phyloP scores from a whole-genome alignment of 2,888 invertebrate genomes.

The Agriotes lineatus region DNA sequence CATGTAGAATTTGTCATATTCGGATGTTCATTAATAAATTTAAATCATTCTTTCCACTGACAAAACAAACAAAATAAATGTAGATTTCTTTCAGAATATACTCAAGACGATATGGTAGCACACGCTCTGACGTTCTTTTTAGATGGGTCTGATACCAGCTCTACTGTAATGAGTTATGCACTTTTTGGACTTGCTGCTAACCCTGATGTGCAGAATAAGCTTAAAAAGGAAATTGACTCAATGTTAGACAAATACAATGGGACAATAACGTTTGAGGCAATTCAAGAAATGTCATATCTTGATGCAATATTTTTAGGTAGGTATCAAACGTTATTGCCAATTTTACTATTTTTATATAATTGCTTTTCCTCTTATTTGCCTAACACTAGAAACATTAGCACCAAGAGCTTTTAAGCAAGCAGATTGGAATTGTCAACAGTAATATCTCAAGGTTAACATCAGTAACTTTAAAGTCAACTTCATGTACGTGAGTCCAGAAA shows the following conservation, averaged over 20 bases:
- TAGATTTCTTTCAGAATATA: conserved; percentile 23
- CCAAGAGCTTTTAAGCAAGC: too few species aligned
- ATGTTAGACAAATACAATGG: conserved; percentile 57
- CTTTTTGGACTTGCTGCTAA: conserved; percentile 64
- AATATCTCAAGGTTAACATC: too few species aligned
- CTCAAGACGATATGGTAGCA: conserved; percentile 56
- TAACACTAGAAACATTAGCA: too few species aligned
- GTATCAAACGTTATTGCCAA: background rate
- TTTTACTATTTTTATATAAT: background rate
- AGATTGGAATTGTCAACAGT: too few species aligned
- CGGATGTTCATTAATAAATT: too few species aligned
- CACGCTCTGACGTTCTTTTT: conserved; percentile 64
- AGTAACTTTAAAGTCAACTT: too few species aligned
- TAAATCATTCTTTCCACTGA: too few species aligned
- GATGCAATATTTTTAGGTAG: conserved; percentile 60
- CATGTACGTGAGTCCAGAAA: too few species aligned
- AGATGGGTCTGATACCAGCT: conserved; percentile 68
- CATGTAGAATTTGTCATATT: too few species aligned
- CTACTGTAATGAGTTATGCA: conserved; percentile 61
- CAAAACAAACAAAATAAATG: too few species aligned
- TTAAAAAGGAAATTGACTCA: conserved; percentile 62
- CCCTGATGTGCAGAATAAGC: conserved; percentile 62
- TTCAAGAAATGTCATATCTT: conserved; percentile 61
- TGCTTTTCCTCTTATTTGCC: too few species aligned
- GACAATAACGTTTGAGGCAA: conserved; percentile 61